Conservation (phyloP, 1,140 invertebrate species). For the Trinorchestia longiramus region DNA sequence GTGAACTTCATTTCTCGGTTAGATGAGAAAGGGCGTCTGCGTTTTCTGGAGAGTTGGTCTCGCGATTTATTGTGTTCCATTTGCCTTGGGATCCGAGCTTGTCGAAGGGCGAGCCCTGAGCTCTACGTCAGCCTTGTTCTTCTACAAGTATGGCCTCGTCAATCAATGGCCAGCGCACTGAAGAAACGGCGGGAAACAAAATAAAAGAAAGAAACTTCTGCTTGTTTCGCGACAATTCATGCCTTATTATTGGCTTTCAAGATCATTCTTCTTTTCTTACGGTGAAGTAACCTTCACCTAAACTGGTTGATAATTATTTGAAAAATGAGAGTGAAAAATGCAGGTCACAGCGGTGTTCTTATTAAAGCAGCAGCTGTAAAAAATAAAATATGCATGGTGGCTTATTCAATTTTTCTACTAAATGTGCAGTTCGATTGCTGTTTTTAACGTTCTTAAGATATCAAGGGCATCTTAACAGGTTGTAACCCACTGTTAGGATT, state of each 20-base stretch:
- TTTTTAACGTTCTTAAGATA: too few species aligned
- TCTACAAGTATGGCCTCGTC: slow-evolving; percentile 47
- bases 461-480: too few species aligned
- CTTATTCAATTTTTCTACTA: too few species aligned
- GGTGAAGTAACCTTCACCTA: neutral
- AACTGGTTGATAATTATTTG: neutral
- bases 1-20: slow-evolving; percentile 54
- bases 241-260: neutral
- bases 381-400: too few species aligned
- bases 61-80: slow-evolving; percentile 55
- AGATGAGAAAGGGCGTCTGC: slow-evolving; percentile 54
- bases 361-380: too few species aligned
- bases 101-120: slow-evolving; percentile 41
- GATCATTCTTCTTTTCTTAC: neutral
- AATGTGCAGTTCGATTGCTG: too few species aligned
- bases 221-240: neutral
- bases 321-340: too few species aligned
- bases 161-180: slow-evolving; percentile 21
- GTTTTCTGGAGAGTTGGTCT: slow-evolving; percentile 53
- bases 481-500: too few species aligned
- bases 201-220: neutral
- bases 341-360: too few species aligned
- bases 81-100: slow-evolving; percentile 52
- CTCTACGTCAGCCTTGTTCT: slow-evolving; percentile 50
- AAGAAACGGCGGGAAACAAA: neutral